Percentiles rank a stretch among this genome's conserved stretches.
phyloP scores from a whole-genome alignment of 1,140 invertebrate species.

The Drosophila baimaii region DNA sequence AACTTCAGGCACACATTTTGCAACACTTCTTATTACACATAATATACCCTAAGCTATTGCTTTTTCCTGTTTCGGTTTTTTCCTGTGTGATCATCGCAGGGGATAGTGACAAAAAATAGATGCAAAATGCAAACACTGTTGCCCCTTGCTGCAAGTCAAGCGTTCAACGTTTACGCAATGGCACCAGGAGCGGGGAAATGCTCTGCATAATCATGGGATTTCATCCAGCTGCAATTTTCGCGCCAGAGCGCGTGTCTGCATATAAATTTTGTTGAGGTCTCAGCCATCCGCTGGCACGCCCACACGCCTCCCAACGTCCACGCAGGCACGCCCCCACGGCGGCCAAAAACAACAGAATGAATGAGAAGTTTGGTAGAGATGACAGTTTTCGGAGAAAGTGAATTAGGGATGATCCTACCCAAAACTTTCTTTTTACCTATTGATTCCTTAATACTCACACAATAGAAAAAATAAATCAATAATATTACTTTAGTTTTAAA shows the following conservation, averaged over 20 bases:
- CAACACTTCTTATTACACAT: background rate
- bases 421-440: no score
- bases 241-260: conserved; percentile 77
- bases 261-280: conserved; percentile 64
- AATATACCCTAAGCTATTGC: background rate
- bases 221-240: conserved; percentile 78
- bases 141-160: conserved; percentile 49
- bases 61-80: background rate
- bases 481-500: no score
- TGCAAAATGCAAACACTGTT: conserved; percentile 26
- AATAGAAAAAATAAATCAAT: no score
- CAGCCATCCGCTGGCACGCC: conserved; percentile 11
- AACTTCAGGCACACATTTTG: no score
- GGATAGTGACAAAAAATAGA: conserved; percentile 23
- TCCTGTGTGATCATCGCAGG: conserved; percentile 5
- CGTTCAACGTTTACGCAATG: conserved; percentile 48
- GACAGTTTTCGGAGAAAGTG: conserved; percentile 2
- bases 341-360: conserved; percentile 27
- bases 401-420: background rate
- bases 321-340: conserved; percentile 24
- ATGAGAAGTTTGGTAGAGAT: conserved; percentile 19
- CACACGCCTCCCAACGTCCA: background rate
- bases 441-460: no score
- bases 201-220: conserved; percentile 81
- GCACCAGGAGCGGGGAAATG: conserved; percentile 47